Conservation (phyloP, 2,888 invertebrate genomes). For the Pediacus dermestoides region DNA sequence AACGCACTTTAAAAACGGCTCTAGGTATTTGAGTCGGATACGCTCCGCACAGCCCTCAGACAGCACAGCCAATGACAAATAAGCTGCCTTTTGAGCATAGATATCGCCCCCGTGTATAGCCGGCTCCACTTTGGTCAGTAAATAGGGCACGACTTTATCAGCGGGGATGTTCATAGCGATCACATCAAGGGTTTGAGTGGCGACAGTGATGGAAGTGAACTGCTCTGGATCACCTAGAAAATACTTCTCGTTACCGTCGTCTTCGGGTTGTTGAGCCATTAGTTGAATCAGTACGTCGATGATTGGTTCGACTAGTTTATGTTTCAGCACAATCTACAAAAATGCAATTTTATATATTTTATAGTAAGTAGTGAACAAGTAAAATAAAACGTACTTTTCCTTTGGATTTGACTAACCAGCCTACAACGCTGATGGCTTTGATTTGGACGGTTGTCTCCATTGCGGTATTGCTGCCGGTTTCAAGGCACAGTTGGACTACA, state of each 20-base stretch:
- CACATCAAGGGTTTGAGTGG: constrained; percentile 70
- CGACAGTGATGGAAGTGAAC: constrained; percentile 63
- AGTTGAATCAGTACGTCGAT: constrained; percentile 64
- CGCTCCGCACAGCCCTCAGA: constrained; percentile 77
- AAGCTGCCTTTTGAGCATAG: constrained; percentile 67
- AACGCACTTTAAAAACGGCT: constrained; percentile 65
- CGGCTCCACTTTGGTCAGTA: constrained; percentile 63
- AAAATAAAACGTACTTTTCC: constrained; percentile 56
- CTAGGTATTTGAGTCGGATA: constrained; percentile 67
- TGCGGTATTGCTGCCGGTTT: constrained; percentile 56
- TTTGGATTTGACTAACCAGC: constrained; percentile 64
- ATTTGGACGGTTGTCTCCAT: constrained; percentile 62
- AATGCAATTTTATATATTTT: constrained; percentile 9
- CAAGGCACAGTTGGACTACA: constrained; percentile 64
- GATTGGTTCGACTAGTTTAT: constrained; percentile 67
- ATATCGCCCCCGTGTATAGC: constrained; percentile 59
- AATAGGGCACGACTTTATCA: constrained; percentile 68
- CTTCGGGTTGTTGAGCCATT: constrained; percentile 61
- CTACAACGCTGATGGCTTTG: constrained; percentile 64
- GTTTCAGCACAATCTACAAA: constrained; percentile 57
- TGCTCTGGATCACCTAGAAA: constrained; percentile 61
- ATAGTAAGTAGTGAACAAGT: not conserved
- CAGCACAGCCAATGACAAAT: constrained; percentile 68
- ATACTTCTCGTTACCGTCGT: constrained; percentile 63
- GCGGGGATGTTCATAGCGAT: constrained; percentile 73